A percentile compares a stretch with the other conserved stretches of the same genome.
These are phyloP conservation scores for Acipenser oxyrinchus DNA, from an alignment of 2,797 vertebrate genomes.

Conservation along the genomic window DNA sequence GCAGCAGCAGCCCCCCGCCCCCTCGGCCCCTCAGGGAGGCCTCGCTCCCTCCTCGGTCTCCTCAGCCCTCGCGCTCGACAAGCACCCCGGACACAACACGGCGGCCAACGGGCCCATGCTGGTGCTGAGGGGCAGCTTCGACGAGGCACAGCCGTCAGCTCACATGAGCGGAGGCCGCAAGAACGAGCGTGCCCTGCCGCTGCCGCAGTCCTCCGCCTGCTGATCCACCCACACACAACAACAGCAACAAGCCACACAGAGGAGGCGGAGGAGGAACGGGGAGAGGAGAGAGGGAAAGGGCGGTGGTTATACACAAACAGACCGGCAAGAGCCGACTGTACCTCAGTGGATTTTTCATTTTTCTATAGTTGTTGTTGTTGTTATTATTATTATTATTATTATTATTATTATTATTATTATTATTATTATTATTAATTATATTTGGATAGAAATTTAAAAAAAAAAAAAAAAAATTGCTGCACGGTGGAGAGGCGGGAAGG, in stretches of 20 bases:
- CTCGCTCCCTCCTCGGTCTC: slow-evolving; percentile 34
- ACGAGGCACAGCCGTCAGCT: slow-evolving; percentile 88
- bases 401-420: slow-evolving; percentile 10
- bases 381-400: slow-evolving; percentile 20
- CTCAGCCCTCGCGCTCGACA: slow-evolving; percentile 57
- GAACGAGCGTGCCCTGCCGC: slow-evolving; percentile 83
- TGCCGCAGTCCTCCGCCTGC: slow-evolving; percentile 98
- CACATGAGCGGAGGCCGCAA: slow-evolving; percentile 97
- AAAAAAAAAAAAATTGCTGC: slow-evolving; percentile 46
- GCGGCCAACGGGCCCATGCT: slow-evolving; percentile 82
- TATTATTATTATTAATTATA: slow-evolving; percentile 30
- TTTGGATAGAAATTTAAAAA: slow-evolving; percentile 37
- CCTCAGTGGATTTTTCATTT: slow-evolving; percentile 69
- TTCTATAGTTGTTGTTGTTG: slow-evolving; percentile 7
- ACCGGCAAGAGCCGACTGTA: slow-evolving; percentile 69
- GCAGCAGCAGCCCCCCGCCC: slow-evolving; percentile 28
- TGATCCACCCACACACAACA: slow-evolving; percentile 55
- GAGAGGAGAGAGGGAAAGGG: slow-evolving; percentile 24
- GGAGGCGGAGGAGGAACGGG: slow-evolving; percentile 27
- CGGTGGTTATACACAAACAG: slow-evolving; percentile 24
- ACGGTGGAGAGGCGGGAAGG: slow-evolving; percentile 51
- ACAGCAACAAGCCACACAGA: slow-evolving; percentile 5
- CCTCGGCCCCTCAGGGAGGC: slow-evolving; percentile 23
- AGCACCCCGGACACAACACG: slow-evolving; percentile 77
- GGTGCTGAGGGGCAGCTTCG: slow-evolving; percentile 79